Conservation (phyloP, 2,888 invertebrate species). For the Torymus texanus region DNA sequence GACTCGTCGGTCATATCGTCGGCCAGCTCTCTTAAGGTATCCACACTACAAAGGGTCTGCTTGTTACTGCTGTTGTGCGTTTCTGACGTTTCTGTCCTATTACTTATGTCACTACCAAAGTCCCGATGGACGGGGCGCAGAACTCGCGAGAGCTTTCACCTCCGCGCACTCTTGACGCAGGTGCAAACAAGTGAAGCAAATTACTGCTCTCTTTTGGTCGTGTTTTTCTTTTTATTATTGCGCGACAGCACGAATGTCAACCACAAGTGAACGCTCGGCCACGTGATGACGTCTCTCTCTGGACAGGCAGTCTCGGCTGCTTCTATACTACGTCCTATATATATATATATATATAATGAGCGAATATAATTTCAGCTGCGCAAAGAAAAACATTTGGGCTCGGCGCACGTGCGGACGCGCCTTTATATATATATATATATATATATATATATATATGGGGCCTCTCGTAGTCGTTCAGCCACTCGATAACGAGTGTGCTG, state of each 20-base stretch:
- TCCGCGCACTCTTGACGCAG: background rate
- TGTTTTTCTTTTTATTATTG: background rate
- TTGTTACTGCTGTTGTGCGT: background rate
- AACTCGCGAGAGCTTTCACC: background rate
- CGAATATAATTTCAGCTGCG: too few relatives aligned
- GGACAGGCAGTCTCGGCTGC: too few relatives aligned
- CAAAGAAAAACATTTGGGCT: too few relatives aligned
- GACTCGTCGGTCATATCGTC: constrained; percentile 71
- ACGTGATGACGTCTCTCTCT: constrained; percentile 44
- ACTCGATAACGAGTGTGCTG: too few relatives aligned
- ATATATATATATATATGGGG: background rate
- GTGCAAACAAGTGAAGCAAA: background rate
- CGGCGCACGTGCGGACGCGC: constrained; percentile 4
- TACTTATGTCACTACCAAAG: constrained; percentile 7
- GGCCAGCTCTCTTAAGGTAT: background rate
- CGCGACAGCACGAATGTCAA: constrained; percentile 26
- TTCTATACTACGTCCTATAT: too few relatives aligned
- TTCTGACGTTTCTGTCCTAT: background rate
- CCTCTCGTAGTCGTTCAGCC: too few relatives aligned
- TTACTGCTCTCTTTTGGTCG: background rate
- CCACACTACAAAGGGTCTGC: background rate
- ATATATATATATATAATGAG: too few relatives aligned
- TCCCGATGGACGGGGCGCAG: too few relatives aligned
- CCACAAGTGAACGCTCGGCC: background rate
- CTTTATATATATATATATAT: constrained; percentile 1